Percentiles rank a stretch among this genome's conserved stretches.
phyloP scores from a whole-genome alignment of 2,113 vertebrate species.

The Datnioides undecimradiatus region DNA sequence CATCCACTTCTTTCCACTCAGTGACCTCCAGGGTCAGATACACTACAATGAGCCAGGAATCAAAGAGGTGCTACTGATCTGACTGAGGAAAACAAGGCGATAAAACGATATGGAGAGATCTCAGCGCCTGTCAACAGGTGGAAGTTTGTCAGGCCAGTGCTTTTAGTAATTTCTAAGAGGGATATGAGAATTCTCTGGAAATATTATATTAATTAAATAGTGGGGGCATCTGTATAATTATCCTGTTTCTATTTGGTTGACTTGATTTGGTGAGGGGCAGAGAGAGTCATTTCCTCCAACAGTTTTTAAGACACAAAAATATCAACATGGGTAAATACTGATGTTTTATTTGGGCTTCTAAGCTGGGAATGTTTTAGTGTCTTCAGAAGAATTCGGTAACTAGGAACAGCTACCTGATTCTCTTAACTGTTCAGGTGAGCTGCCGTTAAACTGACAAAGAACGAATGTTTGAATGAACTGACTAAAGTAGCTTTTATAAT shows the following conservation, averaged over 20 bases:
- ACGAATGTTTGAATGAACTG: neutral
- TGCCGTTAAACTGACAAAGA: neutral
- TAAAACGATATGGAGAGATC: constrained; percentile 60
- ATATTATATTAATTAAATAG: neutral
- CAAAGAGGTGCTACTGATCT: constrained; percentile 77
- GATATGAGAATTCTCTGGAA: neutral
- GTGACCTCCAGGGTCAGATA: constrained; percentile 73
- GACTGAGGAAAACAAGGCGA: constrained; percentile 68
- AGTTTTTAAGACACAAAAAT: neutral
- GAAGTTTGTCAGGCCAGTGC: constrained; percentile 19
- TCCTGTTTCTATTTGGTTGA: neutral
- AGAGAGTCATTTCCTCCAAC: neutral
- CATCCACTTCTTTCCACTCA: constrained; percentile 77
- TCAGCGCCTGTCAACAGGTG: constrained; percentile 70
- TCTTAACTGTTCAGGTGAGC: neutral
- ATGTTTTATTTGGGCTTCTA: neutral
- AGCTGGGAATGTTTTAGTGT: neutral
- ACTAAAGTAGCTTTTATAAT: neutral
- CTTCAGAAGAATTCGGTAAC: neutral
- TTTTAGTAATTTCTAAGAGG: constrained; percentile 28
- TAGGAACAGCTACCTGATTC: neutral
- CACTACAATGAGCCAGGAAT: constrained; percentile 76
- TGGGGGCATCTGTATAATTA: neutral
- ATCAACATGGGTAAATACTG: neutral
- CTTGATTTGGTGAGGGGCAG: neutral